Evolutionary conservation across 2,888 invertebrate species (phyloP).

Genomic region (Cynaeus angustus): DNA sequence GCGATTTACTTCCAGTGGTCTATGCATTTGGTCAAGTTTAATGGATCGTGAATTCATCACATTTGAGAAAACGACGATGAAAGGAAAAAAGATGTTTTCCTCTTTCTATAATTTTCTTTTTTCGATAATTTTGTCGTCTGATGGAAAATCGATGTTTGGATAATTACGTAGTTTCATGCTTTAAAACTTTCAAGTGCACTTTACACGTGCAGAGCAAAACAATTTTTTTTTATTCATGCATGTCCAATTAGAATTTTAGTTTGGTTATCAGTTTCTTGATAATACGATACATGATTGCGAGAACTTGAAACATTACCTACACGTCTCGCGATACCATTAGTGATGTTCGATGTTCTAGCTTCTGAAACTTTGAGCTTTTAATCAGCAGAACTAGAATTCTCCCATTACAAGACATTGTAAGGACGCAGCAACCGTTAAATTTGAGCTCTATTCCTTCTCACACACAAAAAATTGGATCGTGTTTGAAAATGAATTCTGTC

Average conservation of each 20-base stretch:
- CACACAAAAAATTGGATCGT: conserved; percentile 4
- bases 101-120: conserved; percentile 11
- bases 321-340: conserved; percentile 1
- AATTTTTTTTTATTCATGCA: too few relatives aligned
- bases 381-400: conserved; percentile 13
- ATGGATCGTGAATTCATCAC: conserved; percentile 39
- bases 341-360: conserved; percentile 12
- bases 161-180: neutral
- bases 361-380: conserved; percentile 16
- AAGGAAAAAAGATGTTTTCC: neutral
- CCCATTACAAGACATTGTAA: conserved; percentile 13
- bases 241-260: too few relatives aligned
- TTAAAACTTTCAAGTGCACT: too few relatives aligned
- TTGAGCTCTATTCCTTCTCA: neutral
- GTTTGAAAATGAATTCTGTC: neutral
- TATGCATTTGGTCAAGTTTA: conserved; percentile 36
- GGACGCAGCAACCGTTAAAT: conserved; percentile 17
- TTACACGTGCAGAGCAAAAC: too few relatives aligned
- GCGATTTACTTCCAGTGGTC: conserved; percentile 3
- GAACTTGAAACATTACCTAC: conserved; percentile 4
- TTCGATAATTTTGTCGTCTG: neutral
- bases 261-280: too few relatives aligned
- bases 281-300: too few relatives aligned
- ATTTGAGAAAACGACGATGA: conserved; percentile 11
- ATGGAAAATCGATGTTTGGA: neutral